A percentile compares a stretch with the other conserved stretches of the same genome.
Conservation (phyloP, 2,113 vertebrate genomes). For the Mixornis gularis region DNA sequence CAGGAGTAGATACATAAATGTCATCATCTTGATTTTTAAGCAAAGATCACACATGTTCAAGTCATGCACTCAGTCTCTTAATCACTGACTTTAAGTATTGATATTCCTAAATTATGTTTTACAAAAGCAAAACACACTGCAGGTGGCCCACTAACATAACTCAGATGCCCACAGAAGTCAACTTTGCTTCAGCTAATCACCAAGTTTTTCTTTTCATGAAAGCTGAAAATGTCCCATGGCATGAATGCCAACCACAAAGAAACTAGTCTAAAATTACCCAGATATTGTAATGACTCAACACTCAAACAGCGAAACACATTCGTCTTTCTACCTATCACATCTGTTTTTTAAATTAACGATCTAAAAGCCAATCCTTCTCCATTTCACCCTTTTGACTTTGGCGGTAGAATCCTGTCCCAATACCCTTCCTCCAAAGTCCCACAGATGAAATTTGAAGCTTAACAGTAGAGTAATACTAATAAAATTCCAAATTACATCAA, state of each 20-base stretch:
- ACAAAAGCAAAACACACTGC: background rate
- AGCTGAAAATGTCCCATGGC: background rate
- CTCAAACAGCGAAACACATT: background rate
- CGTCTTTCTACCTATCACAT: background rate
- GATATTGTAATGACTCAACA: background rate
- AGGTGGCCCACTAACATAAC: background rate
- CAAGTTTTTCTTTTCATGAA: background rate
- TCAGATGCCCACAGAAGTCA: background rate
- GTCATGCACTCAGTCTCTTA: background rate
- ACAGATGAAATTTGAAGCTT: background rate
- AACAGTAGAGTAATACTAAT: background rate
- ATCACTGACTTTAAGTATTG: background rate
- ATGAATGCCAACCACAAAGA: background rate
- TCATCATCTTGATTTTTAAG: background rate
- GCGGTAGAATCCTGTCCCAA: background rate
- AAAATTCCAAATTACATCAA: background rate
- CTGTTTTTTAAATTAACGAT: background rate
- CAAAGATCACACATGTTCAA: background rate
- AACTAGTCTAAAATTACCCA: background rate
- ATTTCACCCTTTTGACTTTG: background rate
- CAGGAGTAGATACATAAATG: background rate
- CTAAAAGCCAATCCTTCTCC: background rate
- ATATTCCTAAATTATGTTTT: background rate
- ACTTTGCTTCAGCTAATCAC: background rate
- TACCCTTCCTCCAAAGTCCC: background rate